Base-by-base conservation (phyloP, 2,888 invertebrate species). In the Dynastes grantii region DNA sequence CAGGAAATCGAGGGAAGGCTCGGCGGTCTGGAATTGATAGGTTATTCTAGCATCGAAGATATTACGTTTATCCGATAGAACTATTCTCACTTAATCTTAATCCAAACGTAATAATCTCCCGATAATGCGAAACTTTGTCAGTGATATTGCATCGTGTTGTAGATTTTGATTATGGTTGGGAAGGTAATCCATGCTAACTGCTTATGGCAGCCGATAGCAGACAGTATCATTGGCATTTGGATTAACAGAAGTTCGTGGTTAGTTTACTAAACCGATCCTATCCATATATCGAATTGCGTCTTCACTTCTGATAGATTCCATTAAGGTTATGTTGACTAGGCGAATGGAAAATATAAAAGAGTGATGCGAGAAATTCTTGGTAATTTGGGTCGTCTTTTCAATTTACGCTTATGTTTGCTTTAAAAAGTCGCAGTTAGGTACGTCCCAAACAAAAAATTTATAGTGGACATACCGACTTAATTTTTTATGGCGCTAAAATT, bases 51-150 rank as follows among this genome's bases (percentile, higher is more conserved):
- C 22, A 58, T 16, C 13, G 49, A 70, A 71, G 40, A 37, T 55
- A 58, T 71, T 71, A 71, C 55, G 16, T 37, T 55, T 40, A 71
- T 55, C 55, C 71, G 51, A 37, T 16, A 58, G 61, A 61, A 75
- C 73, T 75, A 75, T 49, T 75, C 73, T 29, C 73, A 75, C 73
- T 63, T 75, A 75, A 75, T 75, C 73, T 75, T 61, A 75, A 75
- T 75, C 61, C 63, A 75, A 75, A 75, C 29, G 73, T 75, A 75
- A 61, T 75, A 75, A 75, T 40, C 58, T 63, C 61, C 63, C 73
- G 73, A 63, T 75, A 71, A 73, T 61, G 58, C 29, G 29, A 61
- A 75, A 75, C 73, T 75, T 75, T 75, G 73, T 75, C 73, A 63
- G 73, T 63, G 63, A 75, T 61, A 63, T 75, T 75, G 73, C 73